Conservation (phyloP, 2,888 invertebrate species). For the Poecilus cupreus region DNA sequence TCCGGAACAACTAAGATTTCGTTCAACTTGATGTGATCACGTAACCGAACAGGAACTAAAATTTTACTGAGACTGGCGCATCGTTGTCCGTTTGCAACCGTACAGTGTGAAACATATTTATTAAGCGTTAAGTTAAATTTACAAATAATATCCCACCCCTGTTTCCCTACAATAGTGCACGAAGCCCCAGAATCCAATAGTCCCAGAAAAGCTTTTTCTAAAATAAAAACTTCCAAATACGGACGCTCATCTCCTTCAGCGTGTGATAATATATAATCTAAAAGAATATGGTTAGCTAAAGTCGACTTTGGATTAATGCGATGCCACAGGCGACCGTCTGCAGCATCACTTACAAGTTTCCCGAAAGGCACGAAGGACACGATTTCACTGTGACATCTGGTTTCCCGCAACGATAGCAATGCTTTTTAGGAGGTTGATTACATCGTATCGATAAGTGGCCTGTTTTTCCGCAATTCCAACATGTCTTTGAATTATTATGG, state of each 20-base stretch:
- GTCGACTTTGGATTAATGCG: no score
- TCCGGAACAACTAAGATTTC: background rate
- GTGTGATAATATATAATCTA: no score
- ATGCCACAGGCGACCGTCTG: no score
- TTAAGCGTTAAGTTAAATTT: background rate
- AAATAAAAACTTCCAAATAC: background rate
- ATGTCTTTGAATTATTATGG: no score
- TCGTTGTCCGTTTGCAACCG: no score
- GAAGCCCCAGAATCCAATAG: no score
- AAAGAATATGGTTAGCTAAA: no score
- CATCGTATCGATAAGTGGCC: background rate
- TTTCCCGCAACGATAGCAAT: background rate
- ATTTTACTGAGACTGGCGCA: background rate
- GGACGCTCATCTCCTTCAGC: background rate
- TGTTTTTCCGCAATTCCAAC: conserved; percentile 55
- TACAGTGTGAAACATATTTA: background rate
- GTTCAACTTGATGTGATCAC: background rate
- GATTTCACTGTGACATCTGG: background rate
- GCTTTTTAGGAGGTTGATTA: background rate
- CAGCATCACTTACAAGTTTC: no score
- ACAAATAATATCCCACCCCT: background rate
- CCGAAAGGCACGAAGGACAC: background rate
- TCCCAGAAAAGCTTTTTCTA: background rate
- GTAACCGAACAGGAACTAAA: background rate
- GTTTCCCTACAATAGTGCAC: no score